Base-by-base conservation (phyloP, 2,797 vertebrate species). In the Pipistrellus pipistrellus region DNA sequence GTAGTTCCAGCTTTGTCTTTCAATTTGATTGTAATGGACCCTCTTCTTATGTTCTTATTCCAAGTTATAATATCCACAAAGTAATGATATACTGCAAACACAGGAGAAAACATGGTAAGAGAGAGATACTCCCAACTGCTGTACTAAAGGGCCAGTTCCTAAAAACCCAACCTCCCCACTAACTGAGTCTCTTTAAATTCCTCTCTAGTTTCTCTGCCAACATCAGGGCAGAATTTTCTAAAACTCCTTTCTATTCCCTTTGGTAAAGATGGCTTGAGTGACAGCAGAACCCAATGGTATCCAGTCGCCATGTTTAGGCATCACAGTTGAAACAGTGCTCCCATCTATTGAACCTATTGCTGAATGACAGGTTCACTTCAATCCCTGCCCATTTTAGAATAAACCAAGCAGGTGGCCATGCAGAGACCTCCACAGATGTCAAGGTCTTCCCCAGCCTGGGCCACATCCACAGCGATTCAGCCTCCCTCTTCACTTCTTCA, bases 31-130 rank as follows among this genome's bases (percentile, higher is more conserved):
- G 96, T 98, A 41, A 98, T 95, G 38, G 96, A 98, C 21, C 98
- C 98, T 96, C 97, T 98, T 86, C 98, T 98, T 86, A 97, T 77
- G 14, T 94, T 93, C 84, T 96, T 98, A 92, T 98, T 98, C 98
- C 98, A 98, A 0, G 98, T 97, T 68, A 97, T 75, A 66, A 98
- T 97, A 38, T 98, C 98, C 98, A 98, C 95, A 55, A 98, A 97
- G 95, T 98, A 98, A 96, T 98, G 98, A 96, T 98, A 98, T n/a
- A 98, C 98, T 98, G 96, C 25, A 84, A 85, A 72, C 83, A 32
- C 94, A 62, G 78, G 20, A 95, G 73, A 77, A 41, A 88, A 35
- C 4, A 27, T 0, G 0, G 23, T 91, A 25, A 90, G 83, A 94
- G 72, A 90, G 13, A 78, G 15, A 27, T 8, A 57, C 0, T 71